Percentiles rank a stretch among this genome's conserved stretches.
Evolutionary conservation across 2,797 vertebrate species (phyloP).

Genomic region (Corythornis leucogaster): DNA sequence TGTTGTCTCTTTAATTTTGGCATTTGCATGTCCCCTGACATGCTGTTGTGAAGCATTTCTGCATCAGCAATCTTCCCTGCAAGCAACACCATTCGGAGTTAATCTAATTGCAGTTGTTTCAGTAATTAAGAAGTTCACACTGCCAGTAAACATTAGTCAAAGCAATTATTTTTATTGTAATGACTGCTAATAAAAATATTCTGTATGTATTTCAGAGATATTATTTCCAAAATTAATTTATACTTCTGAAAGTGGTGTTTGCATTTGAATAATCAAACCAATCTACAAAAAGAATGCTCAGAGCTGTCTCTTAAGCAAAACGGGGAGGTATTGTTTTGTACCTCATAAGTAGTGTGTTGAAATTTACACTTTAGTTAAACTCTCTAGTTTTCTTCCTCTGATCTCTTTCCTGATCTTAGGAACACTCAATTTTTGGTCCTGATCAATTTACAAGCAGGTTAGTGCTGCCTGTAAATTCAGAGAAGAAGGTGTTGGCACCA

Average conservation of each 20-base stretch:
- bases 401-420: neutral
- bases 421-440: neutral
- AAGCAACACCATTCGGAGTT: neutral
- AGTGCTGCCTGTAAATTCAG: too few relatives aligned
- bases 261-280: neutral
- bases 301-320: neutral
- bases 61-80: neutral
- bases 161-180: neutral
- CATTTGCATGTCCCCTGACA: neutral
- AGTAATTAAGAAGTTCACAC: neutral
- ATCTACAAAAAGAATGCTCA: neutral
- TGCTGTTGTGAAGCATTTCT: neutral
- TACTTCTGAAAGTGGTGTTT: neutral
- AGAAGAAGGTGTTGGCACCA: neutral
- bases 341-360: neutral
- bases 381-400: neutral
- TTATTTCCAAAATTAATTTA: neutral
- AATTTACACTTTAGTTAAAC: neutral
- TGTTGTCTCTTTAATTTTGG: neutral
- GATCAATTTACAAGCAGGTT: neutral
- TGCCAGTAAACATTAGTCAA: neutral
- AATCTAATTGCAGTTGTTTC: neutral
- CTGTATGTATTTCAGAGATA: neutral
- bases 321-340: neutral
- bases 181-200: neutral